Evolutionary conservation across 2,113 vertebrate species (phyloP).

Genomic region (Engraulis encrasicolus): DNA sequence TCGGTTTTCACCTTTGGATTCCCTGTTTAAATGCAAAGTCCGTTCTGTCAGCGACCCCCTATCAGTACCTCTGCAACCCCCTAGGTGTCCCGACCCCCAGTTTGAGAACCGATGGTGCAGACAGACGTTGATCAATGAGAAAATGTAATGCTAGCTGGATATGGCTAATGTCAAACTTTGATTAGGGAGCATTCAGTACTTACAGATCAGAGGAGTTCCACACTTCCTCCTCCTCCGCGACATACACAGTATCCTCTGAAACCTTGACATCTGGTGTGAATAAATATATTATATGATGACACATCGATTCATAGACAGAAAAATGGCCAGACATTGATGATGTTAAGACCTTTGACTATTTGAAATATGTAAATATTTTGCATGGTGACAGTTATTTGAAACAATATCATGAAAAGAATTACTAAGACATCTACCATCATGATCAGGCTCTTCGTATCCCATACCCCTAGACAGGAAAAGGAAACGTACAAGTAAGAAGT

Average conservation of each 20-base stretch:
- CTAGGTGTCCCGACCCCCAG: too few relatives aligned
- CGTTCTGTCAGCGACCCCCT: too few relatives aligned
- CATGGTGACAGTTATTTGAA: neutral
- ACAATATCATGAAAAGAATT: neutral
- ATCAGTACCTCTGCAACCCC: too few relatives aligned
- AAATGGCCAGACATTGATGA: neutral
- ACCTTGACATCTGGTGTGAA: neutral
- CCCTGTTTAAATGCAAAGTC: too few relatives aligned
- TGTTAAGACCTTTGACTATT: too few relatives aligned
- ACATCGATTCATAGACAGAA: too few relatives aligned
- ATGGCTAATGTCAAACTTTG: too few relatives aligned
- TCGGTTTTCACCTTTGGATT: too few relatives aligned
- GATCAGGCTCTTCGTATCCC: neutral
- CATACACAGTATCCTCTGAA: conserved; percentile 11
- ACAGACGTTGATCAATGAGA: too few relatives aligned
- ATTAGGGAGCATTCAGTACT: conserved; percentile 1
- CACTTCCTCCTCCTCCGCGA: conserved; percentile 19
- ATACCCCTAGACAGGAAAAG: neutral
- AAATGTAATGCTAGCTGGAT: too few relatives aligned
- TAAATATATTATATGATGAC: too few relatives aligned
- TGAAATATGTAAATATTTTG: neutral
- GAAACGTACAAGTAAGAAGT: neutral
- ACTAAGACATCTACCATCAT: neutral
- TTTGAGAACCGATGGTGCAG: too few relatives aligned
- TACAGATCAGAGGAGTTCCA: conserved; percentile 26